Evolutionary conservation across 2,113 vertebrate species (phyloP), one percentile per base, ranked within the genome.

Genomic region (Perca fluviatilis): DNA sequence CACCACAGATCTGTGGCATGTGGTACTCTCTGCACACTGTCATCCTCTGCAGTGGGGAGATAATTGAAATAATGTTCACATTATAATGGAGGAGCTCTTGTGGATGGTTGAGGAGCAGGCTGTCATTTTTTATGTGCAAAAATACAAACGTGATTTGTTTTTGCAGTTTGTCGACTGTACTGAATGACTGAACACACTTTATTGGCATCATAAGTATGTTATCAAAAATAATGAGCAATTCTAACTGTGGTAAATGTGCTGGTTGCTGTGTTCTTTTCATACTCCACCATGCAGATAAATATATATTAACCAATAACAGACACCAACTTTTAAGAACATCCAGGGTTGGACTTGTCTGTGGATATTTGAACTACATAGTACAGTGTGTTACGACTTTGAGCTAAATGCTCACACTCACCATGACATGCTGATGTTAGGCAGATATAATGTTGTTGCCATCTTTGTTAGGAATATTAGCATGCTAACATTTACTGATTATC

Each of bases 1-100:
- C 21, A 19, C 23, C 27, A 47, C 58, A 73, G 19, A 72, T 70
- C 1, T 30, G 15, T 68, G n/a, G n/a, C 46, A 61, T 54, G 33
- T 65, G 64, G 74, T 51, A 3, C 23, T 72, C 51, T 74, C 33
- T 66, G 3, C 65, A 53, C 11, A 4, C 58, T 71, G 63, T 49
- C 63, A 61, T 70, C 47, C 57, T 68, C 57, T 33, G 75, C 66
- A 40, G 43, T 6, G 15, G 5, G 15, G 54, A 71, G 60, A 82
- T 56, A 51, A 67, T 68, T 73, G 14, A 83, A 77, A 79, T 77
- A 82, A 83, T 3, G n/a, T 74, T 70, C 60, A 61, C 13, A 60
- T 12, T 47, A 0, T 57, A 74, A 62, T 12, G 9, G 2, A 43
- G 19, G 9, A 13, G 40, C 7, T 49, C n/a, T 15, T 40, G 27